Evolutionary conservation across 2,888 invertebrate genomes (phyloP), one percentile per base, ranked within the genome.

Genomic region (Hemicrepidius hirtus): DNA sequence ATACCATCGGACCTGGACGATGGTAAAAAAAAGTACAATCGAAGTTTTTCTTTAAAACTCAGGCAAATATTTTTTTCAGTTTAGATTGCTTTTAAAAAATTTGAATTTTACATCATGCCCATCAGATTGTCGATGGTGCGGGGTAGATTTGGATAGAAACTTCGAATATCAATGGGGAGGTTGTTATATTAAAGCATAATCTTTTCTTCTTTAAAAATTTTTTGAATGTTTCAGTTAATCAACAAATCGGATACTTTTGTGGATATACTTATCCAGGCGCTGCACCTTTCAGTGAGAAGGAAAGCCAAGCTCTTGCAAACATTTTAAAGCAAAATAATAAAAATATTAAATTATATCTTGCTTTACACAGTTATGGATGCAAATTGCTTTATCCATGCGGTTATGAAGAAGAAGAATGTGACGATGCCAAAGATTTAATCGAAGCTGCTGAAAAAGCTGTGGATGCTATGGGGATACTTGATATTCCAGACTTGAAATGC

Each of bases 371-470:
- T 80, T 95, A 95, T 76, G 95, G 95, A 0, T 95, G 97, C 81
- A 94, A 94, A 82, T 90, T 96, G 66, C 87, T 96, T 6, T 94
- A 94, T 82, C 95, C 96, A 7, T 96, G 95, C 95, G 96, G 96
- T 18, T 95, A 95, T 83, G 93, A 93, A 79, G 89, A 90, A 68
- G 89, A 89, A 5, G 88, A 93, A 4, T 92, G 94, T 0, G 90
- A 92, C 74, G 94, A 94, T 84, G 88, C 92, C 5, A 12, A 24
- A 1, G 21, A 21, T 24, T 28, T 50, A 24, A 5, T 18, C 1
- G 3, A 49, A 20, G 49, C 12, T 12, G 20, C 49, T 21, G 10
- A 49, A 44, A 16, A 2, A 13, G 44, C 44, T 5, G 13, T 16
- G 2, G 6, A 16, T 6, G 44, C 44, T 13, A 44, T 44, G 44